Evolutionary conservation across 2,113 vertebrate genomes (phyloP).

Genomic region (Apteryx owenii): DNA sequence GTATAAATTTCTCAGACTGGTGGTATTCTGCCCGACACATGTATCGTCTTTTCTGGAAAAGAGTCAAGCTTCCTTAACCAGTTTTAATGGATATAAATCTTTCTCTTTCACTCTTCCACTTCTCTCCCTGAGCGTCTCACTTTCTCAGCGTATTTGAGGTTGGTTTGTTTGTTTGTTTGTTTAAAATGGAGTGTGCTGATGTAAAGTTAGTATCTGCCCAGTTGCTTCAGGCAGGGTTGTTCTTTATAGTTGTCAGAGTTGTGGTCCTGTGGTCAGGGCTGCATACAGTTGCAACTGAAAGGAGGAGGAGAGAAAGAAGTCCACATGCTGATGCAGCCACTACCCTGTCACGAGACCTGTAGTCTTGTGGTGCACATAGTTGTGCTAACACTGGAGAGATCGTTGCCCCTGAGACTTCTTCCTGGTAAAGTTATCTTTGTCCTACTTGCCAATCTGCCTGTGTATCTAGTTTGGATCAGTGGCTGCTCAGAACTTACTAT

Average conservation of each 20-base stretch:
- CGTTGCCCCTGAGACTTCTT: neutral
- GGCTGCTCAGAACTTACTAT: neutral
- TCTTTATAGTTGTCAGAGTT: neutral
- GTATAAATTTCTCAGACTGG: neutral
- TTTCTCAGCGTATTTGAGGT: neutral
- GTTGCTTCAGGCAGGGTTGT: neutral
- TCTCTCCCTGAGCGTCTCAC: neutral
- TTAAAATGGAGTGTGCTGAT: neutral
- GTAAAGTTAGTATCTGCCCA: neutral
- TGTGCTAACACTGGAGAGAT: neutral
- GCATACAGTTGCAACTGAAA: fast-evolving
- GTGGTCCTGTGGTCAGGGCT: neutral
- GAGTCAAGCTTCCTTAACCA: neutral
- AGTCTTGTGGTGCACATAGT: neutral
- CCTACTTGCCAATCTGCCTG: neutral
- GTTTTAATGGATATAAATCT: neutral
- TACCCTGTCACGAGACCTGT: neutral
- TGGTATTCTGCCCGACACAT: neutral
- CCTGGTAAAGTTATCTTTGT: neutral
- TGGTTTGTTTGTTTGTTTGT: neutral
- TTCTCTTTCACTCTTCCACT: neutral
- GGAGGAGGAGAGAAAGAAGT: neutral
- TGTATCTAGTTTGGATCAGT: neutral
- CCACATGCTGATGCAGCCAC: neutral
- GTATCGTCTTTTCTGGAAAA: neutral